phyloP scores from a whole-genome alignment of 2,797 vertebrate species.

The Pogoniulus pusillus region DNA sequence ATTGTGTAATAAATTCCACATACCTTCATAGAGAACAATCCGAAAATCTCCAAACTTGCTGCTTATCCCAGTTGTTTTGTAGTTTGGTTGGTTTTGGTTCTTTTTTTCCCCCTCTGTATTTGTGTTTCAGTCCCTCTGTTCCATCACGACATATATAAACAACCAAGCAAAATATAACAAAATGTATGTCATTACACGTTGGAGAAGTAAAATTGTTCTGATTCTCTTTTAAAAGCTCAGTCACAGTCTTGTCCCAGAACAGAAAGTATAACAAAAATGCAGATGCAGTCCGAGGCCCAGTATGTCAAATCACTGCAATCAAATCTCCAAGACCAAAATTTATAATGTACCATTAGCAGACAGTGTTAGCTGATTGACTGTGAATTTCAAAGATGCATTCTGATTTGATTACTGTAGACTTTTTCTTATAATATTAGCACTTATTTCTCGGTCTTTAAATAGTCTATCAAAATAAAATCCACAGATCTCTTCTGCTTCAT shows the following conservation, averaged over 20 bases:
- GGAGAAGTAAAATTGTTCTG: not conserved
- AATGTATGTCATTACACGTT: not conserved
- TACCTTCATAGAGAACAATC: not conserved
- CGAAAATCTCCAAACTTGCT: not conserved
- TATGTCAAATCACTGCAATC: not conserved
- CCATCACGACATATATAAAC: not conserved
- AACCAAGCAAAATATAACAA: not conserved
- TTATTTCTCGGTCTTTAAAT: constrained; percentile 19
- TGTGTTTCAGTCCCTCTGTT: not conserved
- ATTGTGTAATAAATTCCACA: not conserved
- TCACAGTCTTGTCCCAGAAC: not conserved
- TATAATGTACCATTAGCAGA: constrained; percentile 6
- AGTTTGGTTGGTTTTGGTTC: not conserved
- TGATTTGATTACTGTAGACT: not conserved
- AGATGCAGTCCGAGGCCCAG: not conserved
- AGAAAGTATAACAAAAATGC: not conserved
- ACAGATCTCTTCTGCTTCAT: not conserved
- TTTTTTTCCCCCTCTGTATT: fast-evolving
- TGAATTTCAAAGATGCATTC: not conserved
- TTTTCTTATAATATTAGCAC: not conserved
- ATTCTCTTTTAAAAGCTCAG: not conserved
- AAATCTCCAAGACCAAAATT: constrained; percentile 18
- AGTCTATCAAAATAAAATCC: constrained; percentile 20
- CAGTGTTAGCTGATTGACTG: not conserved
- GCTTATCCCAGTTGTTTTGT: not conserved